Conservation (phyloP, 2,797 vertebrate species). For the Urosaurus nigricauda region DNA sequence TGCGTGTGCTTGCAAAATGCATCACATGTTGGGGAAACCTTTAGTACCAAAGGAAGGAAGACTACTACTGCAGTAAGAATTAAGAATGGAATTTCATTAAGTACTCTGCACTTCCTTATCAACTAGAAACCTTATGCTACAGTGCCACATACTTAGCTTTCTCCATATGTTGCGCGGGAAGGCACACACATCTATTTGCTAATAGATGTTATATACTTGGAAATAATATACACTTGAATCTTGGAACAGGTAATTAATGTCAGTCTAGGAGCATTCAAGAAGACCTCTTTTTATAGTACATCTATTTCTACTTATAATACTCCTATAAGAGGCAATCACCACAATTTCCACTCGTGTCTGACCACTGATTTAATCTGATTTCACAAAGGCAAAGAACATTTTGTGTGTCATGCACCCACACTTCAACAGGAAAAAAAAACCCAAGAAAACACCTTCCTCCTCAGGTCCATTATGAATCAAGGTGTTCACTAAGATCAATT, state of each 20-base stretch:
- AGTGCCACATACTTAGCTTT: neutral
- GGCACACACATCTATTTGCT: neutral
- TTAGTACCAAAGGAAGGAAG: neutral
- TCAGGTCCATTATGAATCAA: slow-evolving; percentile 1
- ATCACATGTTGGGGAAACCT: neutral
- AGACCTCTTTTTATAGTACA: neutral
- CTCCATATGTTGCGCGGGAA: neutral
- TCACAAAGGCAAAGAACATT: slow-evolving; percentile 1
- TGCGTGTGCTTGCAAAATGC: neutral
- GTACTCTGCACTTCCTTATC: neutral
- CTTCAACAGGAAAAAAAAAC: neutral
- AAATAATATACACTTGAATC: neutral
- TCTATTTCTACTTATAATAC: neutral
- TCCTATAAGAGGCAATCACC: neutral
- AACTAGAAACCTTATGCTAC: neutral
- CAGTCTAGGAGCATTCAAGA: neutral
- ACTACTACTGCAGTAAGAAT: neutral
- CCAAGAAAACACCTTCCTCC: neutral
- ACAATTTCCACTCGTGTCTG: neutral
- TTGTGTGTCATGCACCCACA: neutral
- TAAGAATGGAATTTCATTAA: neutral
- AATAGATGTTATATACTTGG: neutral
- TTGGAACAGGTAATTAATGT: neutral
- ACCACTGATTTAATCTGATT: slow-evolving; percentile 12
- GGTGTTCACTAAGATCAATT: neutral